phyloP scores from a whole-genome alignment of 2,888 invertebrate genomes.

The Nomada lathburiana region DNA sequence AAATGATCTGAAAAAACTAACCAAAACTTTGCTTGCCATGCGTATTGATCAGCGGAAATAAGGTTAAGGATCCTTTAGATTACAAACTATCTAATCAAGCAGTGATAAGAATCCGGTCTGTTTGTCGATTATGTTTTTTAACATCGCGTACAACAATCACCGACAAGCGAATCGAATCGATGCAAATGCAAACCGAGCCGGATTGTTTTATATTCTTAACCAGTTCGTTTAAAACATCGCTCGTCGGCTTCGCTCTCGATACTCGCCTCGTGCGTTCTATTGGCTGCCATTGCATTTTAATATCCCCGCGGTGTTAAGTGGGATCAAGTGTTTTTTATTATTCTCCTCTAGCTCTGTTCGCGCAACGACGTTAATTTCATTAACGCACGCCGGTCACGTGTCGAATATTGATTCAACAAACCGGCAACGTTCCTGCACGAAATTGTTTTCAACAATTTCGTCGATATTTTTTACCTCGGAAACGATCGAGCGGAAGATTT shows the following conservation, averaged over 20 bases:
- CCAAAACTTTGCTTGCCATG: not conserved
- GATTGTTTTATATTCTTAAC: not conserved
- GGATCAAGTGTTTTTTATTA: not conserved
- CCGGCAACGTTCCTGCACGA: no score
- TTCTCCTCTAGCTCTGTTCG: not conserved
- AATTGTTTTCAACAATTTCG: no score
- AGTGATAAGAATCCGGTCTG: conserved; percentile 9
- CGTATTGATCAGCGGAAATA: not conserved
- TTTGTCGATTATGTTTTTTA: not conserved
- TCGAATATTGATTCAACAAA: no score
- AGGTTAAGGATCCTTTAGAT: not conserved
- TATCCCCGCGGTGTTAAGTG: not conserved
- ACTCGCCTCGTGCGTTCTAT: not conserved
- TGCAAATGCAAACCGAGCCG: not conserved
- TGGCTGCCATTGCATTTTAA: not conserved
- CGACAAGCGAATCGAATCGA: not conserved
- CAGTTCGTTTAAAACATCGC: not conserved
- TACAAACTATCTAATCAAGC: not conserved
- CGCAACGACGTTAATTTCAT: no score
- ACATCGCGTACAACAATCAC: not conserved
- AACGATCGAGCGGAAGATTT: no score
- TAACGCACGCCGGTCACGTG: not conserved
- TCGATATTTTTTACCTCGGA: no score
- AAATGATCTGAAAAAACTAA: no score
- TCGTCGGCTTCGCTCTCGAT: not conserved